Evolutionary conservation across 2,797 vertebrate genomes (phyloP).

Genomic region (Gallirallus australis): DNA sequence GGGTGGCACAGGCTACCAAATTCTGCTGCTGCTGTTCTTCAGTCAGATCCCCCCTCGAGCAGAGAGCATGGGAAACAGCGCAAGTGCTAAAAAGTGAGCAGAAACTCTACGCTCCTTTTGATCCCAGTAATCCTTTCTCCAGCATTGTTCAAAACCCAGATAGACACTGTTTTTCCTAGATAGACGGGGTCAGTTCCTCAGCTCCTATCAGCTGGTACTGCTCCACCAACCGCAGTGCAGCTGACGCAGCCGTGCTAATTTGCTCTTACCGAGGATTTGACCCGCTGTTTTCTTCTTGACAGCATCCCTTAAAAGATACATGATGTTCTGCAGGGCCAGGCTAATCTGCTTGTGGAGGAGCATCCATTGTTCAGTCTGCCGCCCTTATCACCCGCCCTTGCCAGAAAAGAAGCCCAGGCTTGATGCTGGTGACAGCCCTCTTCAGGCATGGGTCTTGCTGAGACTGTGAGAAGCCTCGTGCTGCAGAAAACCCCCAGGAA

Average conservation of each 20-base stretch:
- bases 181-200: neutral
- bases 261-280: slow-evolving; percentile 25
- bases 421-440: slow-evolving; percentile 21
- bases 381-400: neutral
- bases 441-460: neutral
- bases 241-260: neutral
- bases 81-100: neutral
- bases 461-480: neutral
- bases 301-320: slow-evolving; percentile 40
- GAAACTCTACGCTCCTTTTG: neutral
- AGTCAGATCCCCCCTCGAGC: neutral
- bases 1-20: neutral
- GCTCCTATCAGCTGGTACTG: neutral
- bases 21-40: neutral
- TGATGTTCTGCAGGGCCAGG: slow-evolving; percentile 14
- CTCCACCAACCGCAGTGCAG: neutral
- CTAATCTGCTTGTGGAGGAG: slow-evolving; percentile 47
- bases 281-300: neutral
- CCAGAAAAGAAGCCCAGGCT: neutral
- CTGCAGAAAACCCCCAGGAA: slow-evolving; percentile 8
- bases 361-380: neutral
- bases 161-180: neutral
- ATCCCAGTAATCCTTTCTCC: neutral
- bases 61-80: neutral
- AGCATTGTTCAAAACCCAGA: neutral